Evolutionary conservation across 2,888 invertebrate genomes (phyloP).

Genomic region (Phengaris arion): DNA sequence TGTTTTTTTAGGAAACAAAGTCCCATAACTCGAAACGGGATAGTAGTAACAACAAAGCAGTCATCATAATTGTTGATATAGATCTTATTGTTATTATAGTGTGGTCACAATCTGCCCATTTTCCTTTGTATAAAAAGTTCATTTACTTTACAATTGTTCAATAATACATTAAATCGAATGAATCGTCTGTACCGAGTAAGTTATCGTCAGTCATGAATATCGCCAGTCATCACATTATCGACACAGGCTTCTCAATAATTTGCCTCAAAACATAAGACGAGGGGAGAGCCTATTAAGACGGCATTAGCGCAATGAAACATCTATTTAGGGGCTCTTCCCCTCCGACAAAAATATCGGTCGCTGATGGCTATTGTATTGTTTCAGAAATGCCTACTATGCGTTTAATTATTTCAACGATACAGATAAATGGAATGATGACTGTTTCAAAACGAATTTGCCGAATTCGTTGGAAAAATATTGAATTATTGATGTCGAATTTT

Average conservation of each 20-base stretch:
- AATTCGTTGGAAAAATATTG: not conserved
- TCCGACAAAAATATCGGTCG: constrained; percentile 18
- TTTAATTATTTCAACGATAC: constrained; percentile 33
- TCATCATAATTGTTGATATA: too few relatives aligned
- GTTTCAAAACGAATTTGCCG: not conserved
- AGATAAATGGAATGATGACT: not conserved
- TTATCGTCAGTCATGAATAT: constrained; percentile 3
- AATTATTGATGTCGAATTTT: not conserved
- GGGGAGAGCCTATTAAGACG: constrained; percentile 25
- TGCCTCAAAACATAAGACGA: constrained; percentile 26
- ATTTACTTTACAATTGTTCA: not conserved
- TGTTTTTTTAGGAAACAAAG: too few relatives aligned
- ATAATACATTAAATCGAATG: constrained; percentile 19
- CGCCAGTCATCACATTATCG: constrained; percentile 21
- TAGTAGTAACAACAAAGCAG: too few relatives aligned
- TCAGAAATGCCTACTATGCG: constrained; percentile 23
- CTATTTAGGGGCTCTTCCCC: constrained; percentile 15
- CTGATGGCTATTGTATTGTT: constrained; percentile 22
- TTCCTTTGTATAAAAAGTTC: too few relatives aligned
- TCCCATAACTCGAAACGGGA: too few relatives aligned
- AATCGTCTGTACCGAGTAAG: constrained; percentile 18
- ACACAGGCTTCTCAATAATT: constrained; percentile 21
- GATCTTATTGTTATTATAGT: too few relatives aligned
- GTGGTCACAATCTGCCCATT: too few relatives aligned
- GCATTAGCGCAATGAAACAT: constrained; percentile 27